Evolutionary conservation across 1,140 invertebrate genomes (phyloP).

Genomic region (Triops cancriformis): DNA sequence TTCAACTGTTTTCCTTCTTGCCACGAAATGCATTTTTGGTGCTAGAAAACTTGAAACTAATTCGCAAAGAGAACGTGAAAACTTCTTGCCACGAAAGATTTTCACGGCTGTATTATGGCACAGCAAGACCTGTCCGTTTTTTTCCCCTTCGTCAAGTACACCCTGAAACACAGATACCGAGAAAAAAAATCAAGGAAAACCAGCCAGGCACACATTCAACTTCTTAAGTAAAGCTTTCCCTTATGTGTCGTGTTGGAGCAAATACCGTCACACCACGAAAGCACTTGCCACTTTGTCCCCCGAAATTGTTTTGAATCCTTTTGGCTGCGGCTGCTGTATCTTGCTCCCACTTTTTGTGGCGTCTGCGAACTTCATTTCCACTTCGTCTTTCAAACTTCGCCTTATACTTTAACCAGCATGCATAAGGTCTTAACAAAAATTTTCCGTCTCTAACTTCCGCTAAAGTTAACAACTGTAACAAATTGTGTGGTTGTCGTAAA

Average conservation of each 20-base stretch:
- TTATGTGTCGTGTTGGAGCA: not conserved
- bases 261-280: not conserved
- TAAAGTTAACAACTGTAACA: no score
- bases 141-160: no score
- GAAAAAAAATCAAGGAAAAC: not conserved
- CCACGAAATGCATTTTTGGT: not conserved
- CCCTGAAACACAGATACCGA: no score
- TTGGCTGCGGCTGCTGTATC: not conserved
- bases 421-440: not conserved
- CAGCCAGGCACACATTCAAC: not conserved
- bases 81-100: no score
- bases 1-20: not conserved
- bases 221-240: not conserved
- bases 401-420: not conserved
- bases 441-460: no score
- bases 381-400: not conserved
- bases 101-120: no score
- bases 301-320: not conserved
- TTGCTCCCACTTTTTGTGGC: not conserved
- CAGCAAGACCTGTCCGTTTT: no score
- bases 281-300: conserved; percentile 5
- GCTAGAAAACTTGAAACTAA: no score
- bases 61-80: no score
- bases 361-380: not conserved
- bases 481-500: no score